These are phyloP conservation scores for Stegastes partitus DNA, from an alignment of 2,113 vertebrate species.

Conservation along the genomic window DNA sequence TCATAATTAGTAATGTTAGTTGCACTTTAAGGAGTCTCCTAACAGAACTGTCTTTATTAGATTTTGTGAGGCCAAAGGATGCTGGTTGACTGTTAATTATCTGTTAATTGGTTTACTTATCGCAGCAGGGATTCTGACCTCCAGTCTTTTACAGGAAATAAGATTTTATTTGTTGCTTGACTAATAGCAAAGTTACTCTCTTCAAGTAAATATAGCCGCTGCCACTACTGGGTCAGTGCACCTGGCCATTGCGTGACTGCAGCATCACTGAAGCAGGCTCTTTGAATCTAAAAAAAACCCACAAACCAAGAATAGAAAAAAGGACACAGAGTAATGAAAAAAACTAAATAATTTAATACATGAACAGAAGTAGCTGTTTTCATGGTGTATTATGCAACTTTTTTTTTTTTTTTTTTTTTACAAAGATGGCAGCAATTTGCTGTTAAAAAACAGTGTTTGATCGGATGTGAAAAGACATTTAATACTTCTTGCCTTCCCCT, in stretches of 20 bases:
- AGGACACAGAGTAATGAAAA: conserved; percentile 35
- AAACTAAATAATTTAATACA: conserved; percentile 59
- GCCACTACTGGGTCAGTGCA: conserved; percentile 40
- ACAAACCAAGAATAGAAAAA: conserved; percentile 35
- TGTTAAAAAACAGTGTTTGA: neutral
- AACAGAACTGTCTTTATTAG: no score
- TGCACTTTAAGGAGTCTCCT: no score
- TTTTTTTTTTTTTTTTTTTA: conserved; percentile 10
- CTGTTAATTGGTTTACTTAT: conserved; percentile 4
- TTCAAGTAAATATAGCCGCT: conserved; percentile 37
- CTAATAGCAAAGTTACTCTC: neutral
- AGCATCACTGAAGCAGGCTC: neutral
- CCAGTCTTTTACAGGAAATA: conserved; percentile 10
- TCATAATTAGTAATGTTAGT: no score
- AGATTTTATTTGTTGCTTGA: conserved; percentile 13
- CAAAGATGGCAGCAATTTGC: neutral
- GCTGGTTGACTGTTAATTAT: neutral
- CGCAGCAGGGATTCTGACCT: neutral
- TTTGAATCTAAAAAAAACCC: conserved; percentile 26
- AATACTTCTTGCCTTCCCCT: neutral
- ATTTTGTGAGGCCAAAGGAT: no score
- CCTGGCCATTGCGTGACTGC: conserved; percentile 45
- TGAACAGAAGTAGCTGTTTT: conserved; percentile 16
- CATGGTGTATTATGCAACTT: neutral
- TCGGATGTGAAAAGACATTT: neutral